Conservation (phyloP, 2,888 invertebrate genomes). For the Habrosyne pyritoides region DNA sequence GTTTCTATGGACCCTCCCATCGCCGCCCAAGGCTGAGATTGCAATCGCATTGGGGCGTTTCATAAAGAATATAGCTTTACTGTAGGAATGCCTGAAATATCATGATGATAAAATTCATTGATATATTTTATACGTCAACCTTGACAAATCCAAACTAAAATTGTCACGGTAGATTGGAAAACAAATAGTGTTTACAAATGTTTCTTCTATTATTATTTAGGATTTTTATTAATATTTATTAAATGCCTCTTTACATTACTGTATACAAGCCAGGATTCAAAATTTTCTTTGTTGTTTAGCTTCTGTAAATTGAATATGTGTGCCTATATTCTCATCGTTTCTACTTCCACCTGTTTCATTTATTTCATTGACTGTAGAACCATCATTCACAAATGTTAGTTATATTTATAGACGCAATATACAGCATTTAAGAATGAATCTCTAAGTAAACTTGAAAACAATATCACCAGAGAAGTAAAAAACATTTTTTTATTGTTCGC, state of each 20-base stretch:
- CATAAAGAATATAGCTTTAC: background rate
- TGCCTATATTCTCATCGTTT: too few species aligned
- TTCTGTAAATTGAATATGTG: too few species aligned
- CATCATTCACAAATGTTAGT: too few species aligned
- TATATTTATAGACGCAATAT: background rate
- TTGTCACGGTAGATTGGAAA: background rate
- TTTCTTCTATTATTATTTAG: too few species aligned
- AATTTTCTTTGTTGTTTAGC: too few species aligned
- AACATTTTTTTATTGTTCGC: slow-evolving; percentile 34
- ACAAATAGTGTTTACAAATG: too few species aligned
- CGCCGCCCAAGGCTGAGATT: slow-evolving; percentile 31
- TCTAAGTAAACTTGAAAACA: slow-evolving; percentile 15
- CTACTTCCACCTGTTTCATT: too few species aligned
- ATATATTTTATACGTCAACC: background rate
- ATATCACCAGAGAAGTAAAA: slow-evolving; percentile 9
- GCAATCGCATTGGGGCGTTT: background rate
- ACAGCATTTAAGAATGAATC: slow-evolving; percentile 15
- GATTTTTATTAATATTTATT: background rate
- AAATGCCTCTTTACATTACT: too few species aligned
- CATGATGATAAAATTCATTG: background rate
- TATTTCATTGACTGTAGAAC: too few species aligned
- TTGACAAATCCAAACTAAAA: too few species aligned
- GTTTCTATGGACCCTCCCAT: slow-evolving; percentile 36
- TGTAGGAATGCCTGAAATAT: background rate
- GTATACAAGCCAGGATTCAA: too few species aligned